Evolutionary conservation across 2,797 vertebrate genomes (phyloP).

Genomic region (Catamblyrhynchus diadema): DNA sequence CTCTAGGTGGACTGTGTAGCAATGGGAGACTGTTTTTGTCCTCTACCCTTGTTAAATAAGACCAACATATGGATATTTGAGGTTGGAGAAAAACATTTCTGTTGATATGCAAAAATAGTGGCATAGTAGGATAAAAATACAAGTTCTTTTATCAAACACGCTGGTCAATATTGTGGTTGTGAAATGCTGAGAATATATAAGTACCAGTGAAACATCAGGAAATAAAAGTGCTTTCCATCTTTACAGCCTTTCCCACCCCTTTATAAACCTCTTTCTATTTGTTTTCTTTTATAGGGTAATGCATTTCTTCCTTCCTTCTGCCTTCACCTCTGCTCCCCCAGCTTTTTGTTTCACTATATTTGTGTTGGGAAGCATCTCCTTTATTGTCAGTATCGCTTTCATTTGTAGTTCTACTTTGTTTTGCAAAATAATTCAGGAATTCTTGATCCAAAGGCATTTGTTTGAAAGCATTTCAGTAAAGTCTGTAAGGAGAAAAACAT

Average conservation of each 20-base stretch:
- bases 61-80: not conserved
- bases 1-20: not conserved
- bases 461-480: slow-evolving; percentile 2
- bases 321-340: rapidly evolving
- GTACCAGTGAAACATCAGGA: not conserved
- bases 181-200: not conserved
- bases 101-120: slow-evolving; percentile 40
- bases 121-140: slow-evolving; percentile 1
- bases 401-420: slow-evolving; percentile 31
- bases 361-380: not conserved
- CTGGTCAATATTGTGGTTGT: not conserved
- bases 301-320: not conserved
- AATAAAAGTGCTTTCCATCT: slow-evolving; percentile 18
- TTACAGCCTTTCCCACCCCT: not conserved
- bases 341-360: not conserved
- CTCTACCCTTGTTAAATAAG: not conserved
- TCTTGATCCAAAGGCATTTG: not conserved
- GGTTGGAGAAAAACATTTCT: slow-evolving; percentile 12
- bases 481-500: not conserved
- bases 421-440: slow-evolving; percentile 27
- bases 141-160: slow-evolving; percentile 35
- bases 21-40: not conserved
- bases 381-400: not conserved
- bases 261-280: not conserved
- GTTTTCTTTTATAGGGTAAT: not conserved